Evolutionary conservation across 1,140 invertebrate species (phyloP), one percentile per base, ranked within the genome.

Genomic region (Aphaenogaster ashmeadi): DNA sequence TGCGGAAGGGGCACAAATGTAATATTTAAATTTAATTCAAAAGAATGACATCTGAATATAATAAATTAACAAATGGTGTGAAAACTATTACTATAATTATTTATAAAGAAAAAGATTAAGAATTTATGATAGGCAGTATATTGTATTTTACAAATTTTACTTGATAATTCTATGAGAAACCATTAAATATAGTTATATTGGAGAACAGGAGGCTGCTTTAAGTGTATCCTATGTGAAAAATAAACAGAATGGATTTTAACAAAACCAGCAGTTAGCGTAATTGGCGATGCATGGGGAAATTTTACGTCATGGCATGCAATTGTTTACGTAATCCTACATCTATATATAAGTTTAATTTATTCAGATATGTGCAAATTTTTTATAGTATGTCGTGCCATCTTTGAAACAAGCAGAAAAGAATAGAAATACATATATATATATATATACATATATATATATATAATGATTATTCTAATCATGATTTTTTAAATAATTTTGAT

Each of bases 61-160:
- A 93, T 92, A 92, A 94, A 93, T 94, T 95, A 94, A 94, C 92
- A 94, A 94, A 95, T 92, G 94, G 94, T 95, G 92, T 94, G 94
- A 95, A 94, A 92, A 95, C 94, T 95, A 95, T 92, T 95, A 95
- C 92, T 95, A 94, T 94, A 93, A 94, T 93, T 95, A 95, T 95
- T 95, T 95, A 95, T 95, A 94, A 95, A 93, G 91, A 92, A 93
- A 87, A 92, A 92, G 83, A 94, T 94, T 94, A 94, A 93, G 92
- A 95, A 94, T 94, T 94, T 95, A 94, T 94, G 91, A 94, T 95
- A 95, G 92, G 87, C 90, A 92, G 90, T 93, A 94, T 93, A 95
- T 95, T 95, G 95, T 95, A 95, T 95, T 95, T 95, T 95, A 95
- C 94, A 95, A 94, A 95, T 95, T 95, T 95, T 95, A 95, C 93